phyloP scores from a whole-genome alignment of 2,888 invertebrate species.

The Phasia obesa region DNA sequence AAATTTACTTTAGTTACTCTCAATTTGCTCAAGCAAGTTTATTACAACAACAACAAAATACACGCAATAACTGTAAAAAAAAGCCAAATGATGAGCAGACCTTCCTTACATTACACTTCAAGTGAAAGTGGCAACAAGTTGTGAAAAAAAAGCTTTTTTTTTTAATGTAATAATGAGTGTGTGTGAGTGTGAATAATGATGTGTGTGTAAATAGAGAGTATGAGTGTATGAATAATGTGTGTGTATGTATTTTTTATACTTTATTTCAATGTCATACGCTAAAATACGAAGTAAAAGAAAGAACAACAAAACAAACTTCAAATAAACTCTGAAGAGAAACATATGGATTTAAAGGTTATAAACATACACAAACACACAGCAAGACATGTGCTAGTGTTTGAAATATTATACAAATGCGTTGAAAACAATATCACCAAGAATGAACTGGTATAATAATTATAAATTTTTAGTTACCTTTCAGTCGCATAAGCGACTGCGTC shows the following conservation, averaged over 20 bases:
- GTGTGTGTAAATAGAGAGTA: background rate
- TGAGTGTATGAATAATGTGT: background rate
- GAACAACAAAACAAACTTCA: conserved; percentile 21
- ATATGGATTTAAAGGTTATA: conserved; percentile 52
- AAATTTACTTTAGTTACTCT: background rate
- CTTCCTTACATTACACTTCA: conserved; percentile 31
- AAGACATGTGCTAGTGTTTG: conserved; percentile 29
- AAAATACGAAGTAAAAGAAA: conserved; percentile 26
- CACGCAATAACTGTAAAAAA: background rate
- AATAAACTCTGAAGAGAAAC: conserved; percentile 25
- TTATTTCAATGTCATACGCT: conserved; percentile 68
- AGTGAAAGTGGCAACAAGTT: conserved; percentile 79
- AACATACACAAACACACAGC: background rate
- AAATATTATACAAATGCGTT: background rate
- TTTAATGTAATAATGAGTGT: background rate
- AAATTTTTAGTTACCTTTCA: too few relatives aligned
- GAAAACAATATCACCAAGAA: too few relatives aligned
- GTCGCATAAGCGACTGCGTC: too few relatives aligned
- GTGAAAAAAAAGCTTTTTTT: conserved; percentile 75
- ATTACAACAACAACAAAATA: background rate
- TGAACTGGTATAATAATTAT: too few relatives aligned
- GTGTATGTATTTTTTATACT: conserved; percentile 15
- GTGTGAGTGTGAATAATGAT: background rate
- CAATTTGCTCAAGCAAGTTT: background rate
- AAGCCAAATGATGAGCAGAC: background rate